These are phyloP conservation scores for Cheilinus undulatus DNA, from an alignment of 2,113 vertebrate species.

Conservation along the genomic window DNA sequence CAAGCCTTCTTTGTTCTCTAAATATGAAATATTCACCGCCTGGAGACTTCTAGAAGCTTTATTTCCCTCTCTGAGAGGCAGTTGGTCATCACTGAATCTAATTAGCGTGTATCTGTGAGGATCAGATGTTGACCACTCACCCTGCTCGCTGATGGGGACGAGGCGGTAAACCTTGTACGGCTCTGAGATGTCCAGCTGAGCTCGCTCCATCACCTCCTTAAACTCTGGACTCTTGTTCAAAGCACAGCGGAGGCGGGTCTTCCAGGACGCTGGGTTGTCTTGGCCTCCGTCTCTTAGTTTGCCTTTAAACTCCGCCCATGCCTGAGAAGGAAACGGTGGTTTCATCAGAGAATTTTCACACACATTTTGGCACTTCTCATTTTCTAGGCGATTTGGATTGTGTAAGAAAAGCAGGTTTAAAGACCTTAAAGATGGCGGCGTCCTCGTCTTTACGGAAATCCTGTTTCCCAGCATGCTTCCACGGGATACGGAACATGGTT, in stretches of 20 bases:
- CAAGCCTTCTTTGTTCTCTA: neutral
- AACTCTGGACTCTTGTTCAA: slow-evolving; percentile 93
- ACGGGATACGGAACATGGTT: slow-evolving; percentile 94
- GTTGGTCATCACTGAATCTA: neutral
- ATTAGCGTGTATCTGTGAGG: neutral
- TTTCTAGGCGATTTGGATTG: too few species aligned
- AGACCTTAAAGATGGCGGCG: slow-evolving; percentile 91
- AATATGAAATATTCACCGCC: neutral
- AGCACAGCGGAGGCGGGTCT: slow-evolving; percentile 92
- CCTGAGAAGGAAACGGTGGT: slow-evolving; percentile 69
- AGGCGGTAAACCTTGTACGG: slow-evolving; percentile 93
- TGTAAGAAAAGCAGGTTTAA: neutral
- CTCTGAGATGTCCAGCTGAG: slow-evolving; percentile 88
- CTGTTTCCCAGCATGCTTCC: slow-evolving; percentile 94
- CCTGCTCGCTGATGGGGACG: slow-evolving; percentile 81
- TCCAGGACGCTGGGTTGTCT: slow-evolving; percentile 87
- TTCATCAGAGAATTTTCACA: neutral
- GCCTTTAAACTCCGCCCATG: slow-evolving; percentile 90
- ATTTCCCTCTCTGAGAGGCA: neutral
- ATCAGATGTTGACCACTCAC: slow-evolving; percentile 42
- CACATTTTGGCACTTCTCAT: neutral
- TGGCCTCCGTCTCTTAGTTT: slow-evolving; percentile 76
- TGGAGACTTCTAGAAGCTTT: neutral
- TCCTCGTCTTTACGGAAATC: slow-evolving; percentile 92
- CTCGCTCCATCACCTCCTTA: slow-evolving; percentile 81